Percentiles rank a stretch among this genome's conserved stretches.
Evolutionary conservation across 2,797 vertebrate species (phyloP).

Genomic region (Nannoperca obscura): DNA sequence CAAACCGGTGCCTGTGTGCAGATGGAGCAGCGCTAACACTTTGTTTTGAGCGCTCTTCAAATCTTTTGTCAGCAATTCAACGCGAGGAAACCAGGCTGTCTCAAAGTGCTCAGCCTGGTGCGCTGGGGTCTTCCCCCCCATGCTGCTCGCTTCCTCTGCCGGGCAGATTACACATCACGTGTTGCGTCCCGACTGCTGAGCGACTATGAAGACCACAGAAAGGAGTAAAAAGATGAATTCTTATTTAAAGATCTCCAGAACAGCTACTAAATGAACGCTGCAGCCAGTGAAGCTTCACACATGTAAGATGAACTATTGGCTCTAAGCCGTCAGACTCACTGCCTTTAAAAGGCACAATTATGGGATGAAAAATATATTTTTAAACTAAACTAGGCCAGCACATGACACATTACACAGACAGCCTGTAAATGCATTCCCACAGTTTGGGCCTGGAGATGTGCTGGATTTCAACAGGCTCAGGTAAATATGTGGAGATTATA

Average conservation of each 20-base stretch:
- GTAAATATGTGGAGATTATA: slow-evolving; percentile 56
- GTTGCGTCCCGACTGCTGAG: slow-evolving; percentile 19
- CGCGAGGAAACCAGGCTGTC: not conserved
- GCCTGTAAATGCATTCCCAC: not conserved
- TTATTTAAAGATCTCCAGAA: too few relatives aligned
- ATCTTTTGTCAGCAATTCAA: not conserved
- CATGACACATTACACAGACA: not conserved
- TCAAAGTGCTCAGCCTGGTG: not conserved
- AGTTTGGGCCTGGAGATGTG: slow-evolving; percentile 22
- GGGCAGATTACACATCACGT: slow-evolving; percentile 37
- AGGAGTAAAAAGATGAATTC: too few relatives aligned
- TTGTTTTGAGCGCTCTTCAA: not conserved
- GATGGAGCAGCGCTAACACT: not conserved
- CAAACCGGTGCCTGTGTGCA: too few relatives aligned
- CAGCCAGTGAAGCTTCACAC: not conserved
- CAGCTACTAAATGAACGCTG: too few relatives aligned
- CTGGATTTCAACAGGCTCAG: slow-evolving; percentile 20
- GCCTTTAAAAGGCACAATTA: slow-evolving; percentile 18
- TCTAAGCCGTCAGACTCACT: slow-evolving; percentile 6
- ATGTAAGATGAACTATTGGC: slow-evolving; percentile 1
- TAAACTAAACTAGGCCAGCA: not conserved
- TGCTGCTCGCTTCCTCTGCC: slow-evolving; percentile 10
- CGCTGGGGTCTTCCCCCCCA: not conserved
- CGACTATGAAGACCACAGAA: not conserved
- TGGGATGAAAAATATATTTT: slow-evolving; percentile 19